Base-by-base conservation (phyloP, 2,797 vertebrate genomes). In the Adelosebastes latens region DNA sequence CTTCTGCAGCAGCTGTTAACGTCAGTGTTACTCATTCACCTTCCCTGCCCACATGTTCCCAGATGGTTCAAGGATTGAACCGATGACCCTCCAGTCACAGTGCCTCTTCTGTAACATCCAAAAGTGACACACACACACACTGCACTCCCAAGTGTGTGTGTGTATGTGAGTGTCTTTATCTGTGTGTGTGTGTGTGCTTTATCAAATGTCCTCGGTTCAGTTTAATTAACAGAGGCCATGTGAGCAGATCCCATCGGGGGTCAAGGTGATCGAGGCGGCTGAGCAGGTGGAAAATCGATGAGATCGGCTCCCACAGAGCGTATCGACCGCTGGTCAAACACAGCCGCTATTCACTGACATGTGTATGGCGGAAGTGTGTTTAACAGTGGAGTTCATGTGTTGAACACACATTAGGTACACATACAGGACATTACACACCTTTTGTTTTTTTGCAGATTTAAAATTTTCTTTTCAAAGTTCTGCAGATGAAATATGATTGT, bases 241-340 rank as follows among this genome's bases (percentile, higher is more conserved):
- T 83, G 76, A 66, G 29, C 62, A 32, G 66, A 75, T 67, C 84
- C 49, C 60, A 63, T 65, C 66, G 39, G 70, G 92, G 92, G 92
- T 94, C 85, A 87, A 88, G 84, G 85, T 83, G 83, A 90, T 88
- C 18, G 80, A 79, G 84, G 83, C 61, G 49, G 67, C 88, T 16
- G 83, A 87, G 89, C 92, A 90, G 93, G 91, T 93, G 89, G 84
- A 68, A 82, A 85, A 92, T 93, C 85, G 32, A 92, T 92, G 80
- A 82, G 80, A 88, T 85, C 53, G 86, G 72, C 75, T 87, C 63
- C 29, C 86, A 66, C 80, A 22, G 68, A 80, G 82, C 82, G 20
- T 34, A 93, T 92, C 80, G 91, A 93, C 87, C 88, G 22, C 84
- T 84, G 77, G 84, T 88, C 89, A 94, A 93, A 94, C 92, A 94